Percentiles rank a stretch among this genome's conserved stretches.
phyloP scores from a whole-genome alignment of 2,113 vertebrate species.

The Numenius arquata region DNA sequence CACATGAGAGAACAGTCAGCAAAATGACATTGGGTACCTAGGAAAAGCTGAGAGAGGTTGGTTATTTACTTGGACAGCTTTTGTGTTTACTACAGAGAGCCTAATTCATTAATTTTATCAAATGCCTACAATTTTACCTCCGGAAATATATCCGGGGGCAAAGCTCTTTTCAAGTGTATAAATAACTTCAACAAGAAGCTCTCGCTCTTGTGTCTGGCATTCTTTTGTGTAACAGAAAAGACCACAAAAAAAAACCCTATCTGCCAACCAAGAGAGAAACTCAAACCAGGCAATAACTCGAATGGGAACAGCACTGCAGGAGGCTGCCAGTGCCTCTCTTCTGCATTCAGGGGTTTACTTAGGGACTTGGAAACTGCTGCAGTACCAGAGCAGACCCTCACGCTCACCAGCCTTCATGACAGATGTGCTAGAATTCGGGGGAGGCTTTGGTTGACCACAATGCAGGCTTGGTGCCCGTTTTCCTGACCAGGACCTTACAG shows the following conservation, averaged over 20 bases:
- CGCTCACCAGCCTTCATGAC: accelerated
- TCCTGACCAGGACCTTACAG: background rate
- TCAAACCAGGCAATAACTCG: background rate
- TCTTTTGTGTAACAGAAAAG: background rate
- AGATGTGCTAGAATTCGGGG: background rate
- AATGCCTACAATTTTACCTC: background rate
- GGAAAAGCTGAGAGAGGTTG: background rate
- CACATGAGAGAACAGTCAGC: background rate
- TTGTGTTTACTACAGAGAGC: background rate
- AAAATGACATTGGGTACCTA: background rate
- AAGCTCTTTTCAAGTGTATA: background rate
- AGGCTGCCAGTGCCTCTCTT: background rate
- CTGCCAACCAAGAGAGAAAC: background rate
- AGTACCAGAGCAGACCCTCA: background rate
- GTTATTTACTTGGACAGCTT: background rate
- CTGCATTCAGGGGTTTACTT: background rate
- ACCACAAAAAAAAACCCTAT: background rate
- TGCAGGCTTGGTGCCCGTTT: background rate
- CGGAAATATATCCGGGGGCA: background rate
- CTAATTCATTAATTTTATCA: background rate
- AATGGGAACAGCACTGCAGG: accelerated
- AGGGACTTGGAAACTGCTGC: background rate
- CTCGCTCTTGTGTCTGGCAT: background rate
- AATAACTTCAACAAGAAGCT: background rate
- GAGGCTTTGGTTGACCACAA: background rate